Evolutionary conservation across 2,113 vertebrate genomes (phyloP).

Genomic region (Thalassarche chlororhynchos): DNA sequence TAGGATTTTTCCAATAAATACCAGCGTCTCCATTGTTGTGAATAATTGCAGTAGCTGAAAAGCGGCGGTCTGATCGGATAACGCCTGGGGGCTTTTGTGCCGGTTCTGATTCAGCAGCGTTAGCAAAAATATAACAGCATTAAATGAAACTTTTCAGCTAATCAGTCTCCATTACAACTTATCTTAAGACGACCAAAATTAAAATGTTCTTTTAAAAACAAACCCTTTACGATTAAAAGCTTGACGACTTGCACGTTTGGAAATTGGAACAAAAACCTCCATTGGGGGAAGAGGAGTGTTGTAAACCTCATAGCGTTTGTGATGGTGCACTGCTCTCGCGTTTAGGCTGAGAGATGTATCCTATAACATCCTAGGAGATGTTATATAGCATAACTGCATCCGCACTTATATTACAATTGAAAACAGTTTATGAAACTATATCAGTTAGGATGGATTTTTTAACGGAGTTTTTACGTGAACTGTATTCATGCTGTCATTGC

Average conservation of each 20-base stretch:
- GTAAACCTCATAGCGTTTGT: not conserved
- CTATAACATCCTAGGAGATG: not conserved
- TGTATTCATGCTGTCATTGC: not conserved
- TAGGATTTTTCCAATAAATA: not conserved
- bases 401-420: fast-evolving
- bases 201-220: not conserved
- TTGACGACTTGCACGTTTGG: not conserved
- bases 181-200: not conserved
- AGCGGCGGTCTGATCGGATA: not conserved
- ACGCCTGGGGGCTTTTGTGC: not conserved
- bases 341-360: not conserved
- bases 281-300: not conserved
- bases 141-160: not conserved
- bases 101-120: not conserved
- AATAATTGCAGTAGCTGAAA: not conserved
- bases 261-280: not conserved
- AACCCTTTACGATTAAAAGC: not conserved
- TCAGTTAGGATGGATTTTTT: not conserved
- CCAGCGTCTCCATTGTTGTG: fast-evolving
- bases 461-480: not conserved
- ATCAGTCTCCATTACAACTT: not conserved
- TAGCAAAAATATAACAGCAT: not conserved
- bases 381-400: too few species aligned
- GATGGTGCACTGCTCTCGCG: not conserved
- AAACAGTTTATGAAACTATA: not conserved